These are phyloP conservation scores for Pachycephala philippinensis DNA, from an alignment of 2,113 vertebrate species.

Conservation along the genomic window DNA sequence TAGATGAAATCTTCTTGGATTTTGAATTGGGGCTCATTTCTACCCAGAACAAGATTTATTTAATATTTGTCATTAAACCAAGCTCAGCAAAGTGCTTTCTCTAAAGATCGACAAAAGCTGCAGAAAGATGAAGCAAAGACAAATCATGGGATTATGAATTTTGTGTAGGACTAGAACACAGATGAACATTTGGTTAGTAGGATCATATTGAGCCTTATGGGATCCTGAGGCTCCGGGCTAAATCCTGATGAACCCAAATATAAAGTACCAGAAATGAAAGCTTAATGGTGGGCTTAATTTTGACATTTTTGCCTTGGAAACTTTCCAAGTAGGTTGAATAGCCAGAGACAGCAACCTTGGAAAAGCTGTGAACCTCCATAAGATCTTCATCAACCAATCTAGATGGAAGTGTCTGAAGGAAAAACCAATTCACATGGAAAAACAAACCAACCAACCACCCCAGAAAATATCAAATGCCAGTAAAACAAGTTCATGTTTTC, in stretches of 20 bases:
- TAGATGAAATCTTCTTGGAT: neutral
- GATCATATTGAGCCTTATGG: neutral
- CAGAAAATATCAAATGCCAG: neutral
- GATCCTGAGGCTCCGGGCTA: slow-evolving; percentile 3
- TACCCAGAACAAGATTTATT: neutral
- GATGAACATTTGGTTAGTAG: neutral
- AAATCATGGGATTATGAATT: neutral
- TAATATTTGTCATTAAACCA: neutral
- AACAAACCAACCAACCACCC: neutral
- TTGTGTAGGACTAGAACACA: neutral
- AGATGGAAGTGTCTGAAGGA: neutral
- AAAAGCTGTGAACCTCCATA: neutral
- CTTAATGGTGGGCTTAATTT: slow-evolving; percentile 12
- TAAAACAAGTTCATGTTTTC: neutral
- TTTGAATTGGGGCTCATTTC: neutral
- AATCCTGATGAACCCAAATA: slow-evolving; percentile 33
- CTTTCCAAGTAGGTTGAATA: neutral
- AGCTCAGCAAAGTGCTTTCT: neutral
- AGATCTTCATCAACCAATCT: neutral
- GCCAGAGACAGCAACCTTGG: neutral
- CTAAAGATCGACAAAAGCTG: neutral
- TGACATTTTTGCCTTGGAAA: slow-evolving; percentile 9
- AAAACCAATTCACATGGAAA: neutral
- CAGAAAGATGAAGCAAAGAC: neutral
- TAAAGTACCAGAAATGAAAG: slow-evolving; percentile 38